Evolutionary conservation across 1,140 invertebrate species (phyloP).

Genomic region (Vollenhovia emeryi): DNA sequence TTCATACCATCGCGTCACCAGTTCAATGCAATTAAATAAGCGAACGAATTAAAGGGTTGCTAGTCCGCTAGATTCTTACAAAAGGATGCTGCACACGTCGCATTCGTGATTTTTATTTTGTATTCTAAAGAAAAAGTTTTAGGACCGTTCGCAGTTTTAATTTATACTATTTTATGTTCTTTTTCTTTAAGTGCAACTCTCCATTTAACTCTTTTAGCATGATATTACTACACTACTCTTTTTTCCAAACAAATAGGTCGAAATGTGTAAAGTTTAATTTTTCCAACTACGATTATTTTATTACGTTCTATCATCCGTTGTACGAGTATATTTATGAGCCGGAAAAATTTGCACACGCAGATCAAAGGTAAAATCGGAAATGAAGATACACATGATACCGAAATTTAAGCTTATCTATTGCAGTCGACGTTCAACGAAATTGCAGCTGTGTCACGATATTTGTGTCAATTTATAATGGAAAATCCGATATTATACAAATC

Average conservation of each 20-base stretch:
- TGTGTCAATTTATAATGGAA: slow-evolving; percentile 40
- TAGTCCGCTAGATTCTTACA: neutral
- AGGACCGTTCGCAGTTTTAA: neutral
- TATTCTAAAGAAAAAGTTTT: neutral
- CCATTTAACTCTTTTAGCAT: neutral
- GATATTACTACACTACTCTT: neutral
- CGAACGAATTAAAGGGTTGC: neutral
- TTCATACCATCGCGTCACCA: neutral
- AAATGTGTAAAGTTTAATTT: neutral
- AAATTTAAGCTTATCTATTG: slow-evolving; percentile 22
- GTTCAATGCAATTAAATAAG: neutral
- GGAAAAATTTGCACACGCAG: neutral
- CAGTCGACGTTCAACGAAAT: neutral
- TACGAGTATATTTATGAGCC: neutral
- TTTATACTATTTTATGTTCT: neutral
- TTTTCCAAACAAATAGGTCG: neutral
- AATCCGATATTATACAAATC: slow-evolving; percentile 54
- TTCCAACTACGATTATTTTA: neutral
- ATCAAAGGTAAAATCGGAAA: neutral
- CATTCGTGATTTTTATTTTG: neutral
- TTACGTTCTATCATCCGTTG: neutral
- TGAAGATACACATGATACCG: neutral
- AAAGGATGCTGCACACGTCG: neutral
- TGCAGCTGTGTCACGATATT: slow-evolving; percentile 14
- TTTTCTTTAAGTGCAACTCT: neutral